Evolutionary conservation across 1,140 invertebrate genomes (phyloP), one percentile per base, ranked within the genome.

Genomic region (Campoletis sonorensis): DNA sequence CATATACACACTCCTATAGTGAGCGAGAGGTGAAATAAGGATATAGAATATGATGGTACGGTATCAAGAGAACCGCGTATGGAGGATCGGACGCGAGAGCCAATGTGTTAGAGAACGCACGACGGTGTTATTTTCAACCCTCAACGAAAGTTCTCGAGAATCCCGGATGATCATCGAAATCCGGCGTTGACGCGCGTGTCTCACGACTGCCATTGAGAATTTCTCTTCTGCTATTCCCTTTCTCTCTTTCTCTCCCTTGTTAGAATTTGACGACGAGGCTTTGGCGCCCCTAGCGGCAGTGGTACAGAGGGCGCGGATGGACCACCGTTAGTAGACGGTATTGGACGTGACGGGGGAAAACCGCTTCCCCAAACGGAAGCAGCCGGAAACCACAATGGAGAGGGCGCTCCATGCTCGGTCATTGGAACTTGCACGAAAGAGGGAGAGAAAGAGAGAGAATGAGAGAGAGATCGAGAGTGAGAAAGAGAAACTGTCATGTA

Each of bases 281-380:
- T 75, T 67, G 51, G 79, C 72, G 76, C 71, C 73, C 45, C 40
- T 51, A 40, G 79, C 79, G 82, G 75, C 72, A 79, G 70, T n/a
- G 21, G 8, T 58, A 72, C 61, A 64, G 30, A 49, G 68, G 75
- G 54, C 61, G 61, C 61, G 58, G 30, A 40, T 45, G 33, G 67
- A 67, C 33, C 37, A 49, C n/a, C 51, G 51, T 54, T 21, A n/a
- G 61, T 64, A 64, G 61, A 26, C 67, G 72, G 82, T 27, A 79
- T 45, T 72, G 76, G 54, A 84, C 72, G 83, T 82, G 83, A 84
- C 82, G 80, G 82, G 84, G 82, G 77, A 83, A 83, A 81, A 58
- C 21, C 71, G 76, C 49, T 78, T 73, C 37, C 13, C 16, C 18
- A 27, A 64, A 64, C 76, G 76, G 76, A 67, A 77, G 67, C 51